These are phyloP conservation scores for Tinea trinotella DNA, from an alignment of 2,888 invertebrate genomes.

Conservation along the genomic window DNA sequence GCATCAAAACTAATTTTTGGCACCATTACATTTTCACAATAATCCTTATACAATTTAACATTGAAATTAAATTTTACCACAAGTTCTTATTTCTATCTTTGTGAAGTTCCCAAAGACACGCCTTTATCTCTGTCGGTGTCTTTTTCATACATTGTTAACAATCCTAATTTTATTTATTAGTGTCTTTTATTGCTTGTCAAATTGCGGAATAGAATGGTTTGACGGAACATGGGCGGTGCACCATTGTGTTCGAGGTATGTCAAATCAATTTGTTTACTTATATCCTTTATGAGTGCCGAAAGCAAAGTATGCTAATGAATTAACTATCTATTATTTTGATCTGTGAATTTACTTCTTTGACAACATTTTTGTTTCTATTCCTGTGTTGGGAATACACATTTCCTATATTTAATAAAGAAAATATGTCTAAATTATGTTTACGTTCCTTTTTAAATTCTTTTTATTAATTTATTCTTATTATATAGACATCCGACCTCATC, in stretches of 20 bases:
- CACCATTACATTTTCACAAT: constrained; percentile 2
- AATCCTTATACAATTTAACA: neutral
- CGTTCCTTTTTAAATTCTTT: too few species aligned
- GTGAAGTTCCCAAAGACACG: constrained; percentile 27
- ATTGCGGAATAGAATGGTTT: constrained; percentile 46
- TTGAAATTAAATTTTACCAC: neutral
- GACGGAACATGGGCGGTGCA: constrained; percentile 38
- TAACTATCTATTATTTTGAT: too few species aligned
- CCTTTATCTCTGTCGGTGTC: constrained; percentile 36
- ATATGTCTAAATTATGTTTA: too few species aligned
- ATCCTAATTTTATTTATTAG: constrained; percentile 67
- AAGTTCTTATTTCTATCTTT: neutral
- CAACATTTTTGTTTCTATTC: too few species aligned
- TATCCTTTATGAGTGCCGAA: constrained; percentile 3
- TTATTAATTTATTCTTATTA: too few species aligned
- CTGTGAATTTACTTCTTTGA: too few species aligned
- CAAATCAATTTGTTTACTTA: constrained; percentile 42
- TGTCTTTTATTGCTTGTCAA: constrained; percentile 50
- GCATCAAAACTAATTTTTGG: neutral
- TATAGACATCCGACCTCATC: too few species aligned
- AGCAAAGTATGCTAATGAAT: constrained; percentile 11
- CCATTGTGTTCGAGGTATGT: constrained; percentile 37
- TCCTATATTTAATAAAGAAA: too few species aligned
- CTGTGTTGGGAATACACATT: too few species aligned
- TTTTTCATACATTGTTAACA: constrained; percentile 38